These are phyloP conservation scores for Siphamia tubifer DNA, from an alignment of 2,113 vertebrate species.

Conservation along the genomic window DNA sequence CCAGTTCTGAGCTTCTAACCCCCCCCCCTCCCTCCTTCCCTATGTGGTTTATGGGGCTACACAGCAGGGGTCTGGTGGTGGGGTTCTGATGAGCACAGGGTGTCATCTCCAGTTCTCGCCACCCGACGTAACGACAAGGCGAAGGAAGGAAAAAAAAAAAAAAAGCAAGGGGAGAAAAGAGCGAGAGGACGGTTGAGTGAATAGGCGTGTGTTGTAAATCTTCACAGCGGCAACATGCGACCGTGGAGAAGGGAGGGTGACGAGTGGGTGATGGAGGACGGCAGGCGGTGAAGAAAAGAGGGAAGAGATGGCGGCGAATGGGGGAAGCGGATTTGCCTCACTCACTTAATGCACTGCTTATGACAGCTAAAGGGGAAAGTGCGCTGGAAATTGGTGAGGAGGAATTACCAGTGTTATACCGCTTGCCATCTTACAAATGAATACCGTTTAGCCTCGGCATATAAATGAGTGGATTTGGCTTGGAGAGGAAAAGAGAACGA, in stretches of 20 bases:
- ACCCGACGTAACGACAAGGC: slow-evolving; percentile 39
- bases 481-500: slow-evolving; percentile 54
- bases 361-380: slow-evolving; percentile 87
- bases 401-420: slow-evolving; percentile 87
- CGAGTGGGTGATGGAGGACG: slow-evolving; percentile 59
- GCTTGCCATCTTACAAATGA: slow-evolving; percentile 86
- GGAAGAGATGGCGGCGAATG: slow-evolving; percentile 32
- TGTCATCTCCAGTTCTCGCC: slow-evolving; percentile 47
- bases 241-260: slow-evolving; percentile 54
- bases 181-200: slow-evolving; percentile 42
- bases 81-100: slow-evolving; percentile 52
- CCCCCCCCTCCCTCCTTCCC: no score
- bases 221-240: slow-evolving; percentile 89
- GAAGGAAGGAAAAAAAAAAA: background rate
- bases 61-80: no score
- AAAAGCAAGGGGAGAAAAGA: background rate
- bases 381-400: slow-evolving; percentile 86
- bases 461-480: slow-evolving; percentile 90
- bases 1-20: no score
- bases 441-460: slow-evolving; percentile 88
- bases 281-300: slow-evolving; percentile 25
- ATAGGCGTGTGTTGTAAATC: slow-evolving; percentile 87
- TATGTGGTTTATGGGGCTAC: no score
- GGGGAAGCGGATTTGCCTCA: slow-evolving; percentile 60
- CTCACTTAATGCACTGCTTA: slow-evolving; percentile 90